Evolutionary conservation across 2,888 invertebrate species (phyloP).

Genomic region (Eilema griseolum): DNA sequence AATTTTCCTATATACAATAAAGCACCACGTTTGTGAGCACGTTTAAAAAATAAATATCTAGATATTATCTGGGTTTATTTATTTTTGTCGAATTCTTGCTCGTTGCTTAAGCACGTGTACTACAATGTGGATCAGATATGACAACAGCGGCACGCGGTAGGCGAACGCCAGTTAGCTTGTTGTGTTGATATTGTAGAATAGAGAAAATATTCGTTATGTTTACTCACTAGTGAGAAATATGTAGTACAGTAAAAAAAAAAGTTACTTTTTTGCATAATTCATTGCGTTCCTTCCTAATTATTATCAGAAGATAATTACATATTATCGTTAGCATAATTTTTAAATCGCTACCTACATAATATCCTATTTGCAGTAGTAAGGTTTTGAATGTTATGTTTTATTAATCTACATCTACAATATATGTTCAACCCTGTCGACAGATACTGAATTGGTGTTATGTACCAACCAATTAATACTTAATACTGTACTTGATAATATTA

Average conservation of each 20-base stretch:
- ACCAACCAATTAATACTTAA: too few relatives aligned
- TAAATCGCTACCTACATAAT: neutral
- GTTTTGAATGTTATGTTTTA: too few relatives aligned
- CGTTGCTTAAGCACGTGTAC: constrained; percentile 29
- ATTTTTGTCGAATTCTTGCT: constrained; percentile 15
- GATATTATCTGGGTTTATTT: constrained; percentile 28
- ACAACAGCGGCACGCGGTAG: constrained; percentile 23
- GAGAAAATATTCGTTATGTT: constrained; percentile 10
- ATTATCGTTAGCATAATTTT: neutral
- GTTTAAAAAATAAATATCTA: constrained; percentile 6
- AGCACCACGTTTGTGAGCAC: constrained; percentile 8
- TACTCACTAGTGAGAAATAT: neutral
- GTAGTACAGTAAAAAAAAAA: neutral
- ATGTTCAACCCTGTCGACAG: too few relatives aligned
- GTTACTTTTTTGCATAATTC: neutral
- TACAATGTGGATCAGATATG: constrained; percentile 38
- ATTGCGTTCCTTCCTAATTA: neutral
- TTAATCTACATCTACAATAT: too few relatives aligned
- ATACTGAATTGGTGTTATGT: too few relatives aligned
- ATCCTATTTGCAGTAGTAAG: too few relatives aligned
- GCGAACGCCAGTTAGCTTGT: constrained; percentile 21
- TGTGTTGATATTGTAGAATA: constrained; percentile 15
- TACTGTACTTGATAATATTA: too few relatives aligned
- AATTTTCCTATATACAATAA: constrained; percentile 1
- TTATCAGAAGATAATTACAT: neutral